Evolutionary conservation across 64 coral and sea anemone genomes (phyloP).

Genomic region (Montipora foliosa): DNA sequence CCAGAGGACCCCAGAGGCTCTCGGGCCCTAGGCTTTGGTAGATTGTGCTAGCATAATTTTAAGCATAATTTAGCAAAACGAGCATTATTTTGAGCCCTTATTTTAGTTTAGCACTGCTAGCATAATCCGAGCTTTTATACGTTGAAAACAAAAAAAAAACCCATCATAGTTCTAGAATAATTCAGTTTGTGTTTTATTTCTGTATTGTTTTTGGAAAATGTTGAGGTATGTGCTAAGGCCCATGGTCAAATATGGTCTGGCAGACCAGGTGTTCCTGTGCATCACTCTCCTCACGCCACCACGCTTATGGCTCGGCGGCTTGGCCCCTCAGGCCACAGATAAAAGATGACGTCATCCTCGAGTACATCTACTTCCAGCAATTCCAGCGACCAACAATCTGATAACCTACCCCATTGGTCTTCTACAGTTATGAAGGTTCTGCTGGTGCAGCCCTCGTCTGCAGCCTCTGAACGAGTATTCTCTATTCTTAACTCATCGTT

Average conservation of each 20-base stretch:
- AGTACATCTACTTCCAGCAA: constrained; percentile 60
- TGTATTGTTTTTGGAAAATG: constrained; percentile 77
- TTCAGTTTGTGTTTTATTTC: constrained; percentile 20
- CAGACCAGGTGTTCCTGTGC: constrained; percentile 7
- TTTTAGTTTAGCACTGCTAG: constrained; percentile 36
- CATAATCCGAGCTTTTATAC: too few relatives aligned
- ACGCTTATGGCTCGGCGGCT: constrained; percentile 78
- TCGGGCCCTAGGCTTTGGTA: constrained; percentile 51
- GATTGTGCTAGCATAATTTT: constrained; percentile 81
- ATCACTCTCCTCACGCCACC: background rate
- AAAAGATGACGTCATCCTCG: constrained; percentile 80
- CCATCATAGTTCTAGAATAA: too few relatives aligned
- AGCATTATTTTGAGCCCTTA: constrained; percentile 70
- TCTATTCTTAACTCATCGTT: too few relatives aligned
- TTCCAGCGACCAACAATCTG: background rate
- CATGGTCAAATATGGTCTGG: constrained; percentile 73
- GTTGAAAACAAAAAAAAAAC: too few relatives aligned
- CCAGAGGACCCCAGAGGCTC: too few relatives aligned
- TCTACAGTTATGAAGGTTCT: too few relatives aligned
- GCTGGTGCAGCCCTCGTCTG: too few relatives aligned
- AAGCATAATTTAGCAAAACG: constrained; percentile 69
- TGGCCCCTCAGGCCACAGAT: constrained; percentile 76
- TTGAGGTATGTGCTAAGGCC: constrained; percentile 75
- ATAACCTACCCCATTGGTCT: too few relatives aligned
- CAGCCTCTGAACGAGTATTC: too few relatives aligned